Evolutionary conservation across 2,888 invertebrate species (phyloP).

Genomic region (Blomia tropicalis): DNA sequence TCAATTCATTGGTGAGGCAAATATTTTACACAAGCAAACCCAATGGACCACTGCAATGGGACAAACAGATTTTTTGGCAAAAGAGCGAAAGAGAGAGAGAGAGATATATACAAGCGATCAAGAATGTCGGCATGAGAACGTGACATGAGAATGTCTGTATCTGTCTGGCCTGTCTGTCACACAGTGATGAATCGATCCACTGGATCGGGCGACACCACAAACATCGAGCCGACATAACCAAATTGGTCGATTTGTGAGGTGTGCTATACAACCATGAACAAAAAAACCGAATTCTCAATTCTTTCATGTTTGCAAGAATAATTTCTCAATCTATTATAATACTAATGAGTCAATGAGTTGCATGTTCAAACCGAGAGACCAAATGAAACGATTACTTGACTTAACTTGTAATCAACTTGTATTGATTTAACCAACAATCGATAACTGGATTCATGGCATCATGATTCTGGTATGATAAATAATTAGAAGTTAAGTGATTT

Average conservation of each 20-base stretch:
- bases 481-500: too few relatives aligned
- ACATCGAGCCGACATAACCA: background rate
- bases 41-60: background rate
- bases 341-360: too few relatives aligned
- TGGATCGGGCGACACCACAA: too few relatives aligned
- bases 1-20: constrained; percentile 12
- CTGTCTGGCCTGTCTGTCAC: background rate
- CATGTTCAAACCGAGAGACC: too few relatives aligned
- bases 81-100: too few relatives aligned
- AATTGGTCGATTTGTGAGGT: too few relatives aligned
- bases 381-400: too few relatives aligned
- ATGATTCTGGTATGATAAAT: too few relatives aligned
- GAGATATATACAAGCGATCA: background rate
- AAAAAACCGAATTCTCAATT: background rate
- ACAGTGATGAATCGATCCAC: constrained; percentile 10
- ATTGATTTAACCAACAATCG: too few relatives aligned
- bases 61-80: background rate
- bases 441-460: too few relatives aligned
- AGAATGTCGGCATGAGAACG: constrained; percentile 1
- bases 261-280: too few relatives aligned
- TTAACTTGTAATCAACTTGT: too few relatives aligned
- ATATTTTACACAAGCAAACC: background rate
- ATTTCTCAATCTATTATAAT: constrained; percentile 5
- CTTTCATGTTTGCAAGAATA: background rate
- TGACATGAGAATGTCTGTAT: constrained; percentile 12